A percentile compares a stretch with the other conserved stretches of the same genome.
Evolutionary conservation across 1,140 invertebrate species (phyloP).

Genomic region (Eumeta japonica): DNA sequence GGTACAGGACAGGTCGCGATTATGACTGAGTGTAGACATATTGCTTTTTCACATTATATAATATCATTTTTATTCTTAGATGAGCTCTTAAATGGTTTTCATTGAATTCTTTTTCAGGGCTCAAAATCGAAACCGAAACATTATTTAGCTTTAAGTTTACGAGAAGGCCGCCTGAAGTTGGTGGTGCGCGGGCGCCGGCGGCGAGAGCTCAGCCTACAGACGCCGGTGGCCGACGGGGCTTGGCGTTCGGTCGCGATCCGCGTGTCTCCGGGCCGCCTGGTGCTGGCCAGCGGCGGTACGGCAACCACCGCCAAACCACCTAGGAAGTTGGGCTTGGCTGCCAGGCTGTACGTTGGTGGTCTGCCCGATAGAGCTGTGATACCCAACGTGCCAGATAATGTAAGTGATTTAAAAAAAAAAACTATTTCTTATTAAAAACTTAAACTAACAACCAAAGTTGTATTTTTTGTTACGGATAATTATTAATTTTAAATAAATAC

Average conservation of each 20-base stretch:
- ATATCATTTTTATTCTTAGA: no score
- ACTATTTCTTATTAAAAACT: not conserved
- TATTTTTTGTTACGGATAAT: no score
- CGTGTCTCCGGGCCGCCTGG: constrained; percentile 51
- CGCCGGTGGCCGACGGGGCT: constrained; percentile 73
- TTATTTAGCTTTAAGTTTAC: constrained; percentile 70
- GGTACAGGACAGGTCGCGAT: no score
- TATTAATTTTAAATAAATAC: no score
- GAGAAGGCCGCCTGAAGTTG: constrained; percentile 70
- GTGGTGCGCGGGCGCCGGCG: constrained; percentile 67
- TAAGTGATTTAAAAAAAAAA: no score
- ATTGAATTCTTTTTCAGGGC: constrained; percentile 57
- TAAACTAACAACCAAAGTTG: no score
- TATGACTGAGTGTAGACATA: no score
- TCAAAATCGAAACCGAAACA: constrained; percentile 66
- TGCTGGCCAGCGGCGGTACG: constrained; percentile 55
- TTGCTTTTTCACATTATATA: no score
- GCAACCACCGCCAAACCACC: constrained; percentile 62
- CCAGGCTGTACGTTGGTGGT: constrained; percentile 78
- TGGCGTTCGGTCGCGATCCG: constrained; percentile 77
- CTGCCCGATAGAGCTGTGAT: constrained; percentile 61
- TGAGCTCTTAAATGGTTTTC: not conserved
- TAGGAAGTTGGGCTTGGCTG: constrained; percentile 66
- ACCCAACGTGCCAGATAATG: constrained; percentile 48
- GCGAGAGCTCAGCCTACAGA: constrained; percentile 63